phyloP scores from a whole-genome alignment of 1,140 invertebrate genomes.

The Bombus polaris region DNA sequence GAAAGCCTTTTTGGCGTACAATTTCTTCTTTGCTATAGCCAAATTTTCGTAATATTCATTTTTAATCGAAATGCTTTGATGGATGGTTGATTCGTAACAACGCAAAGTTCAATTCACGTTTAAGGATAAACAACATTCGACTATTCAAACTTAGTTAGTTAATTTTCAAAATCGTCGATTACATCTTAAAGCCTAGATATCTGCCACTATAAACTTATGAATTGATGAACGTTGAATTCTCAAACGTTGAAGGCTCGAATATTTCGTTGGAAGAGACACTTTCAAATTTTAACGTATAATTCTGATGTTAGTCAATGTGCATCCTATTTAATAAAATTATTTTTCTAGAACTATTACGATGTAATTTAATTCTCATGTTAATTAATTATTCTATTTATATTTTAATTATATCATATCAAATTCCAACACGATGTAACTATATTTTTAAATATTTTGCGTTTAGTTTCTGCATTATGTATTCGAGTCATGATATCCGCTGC shows the following conservation, averaged over 20 bases:
- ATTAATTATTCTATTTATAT: background rate
- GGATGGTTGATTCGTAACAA: slow-evolving; percentile 17
- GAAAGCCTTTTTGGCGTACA: slow-evolving; percentile 17
- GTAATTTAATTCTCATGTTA: background rate
- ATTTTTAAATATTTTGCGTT: background rate
- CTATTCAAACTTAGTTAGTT: background rate
- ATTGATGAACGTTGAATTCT: slow-evolving; percentile 24
- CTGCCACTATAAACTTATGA: background rate
- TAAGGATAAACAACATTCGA: background rate
- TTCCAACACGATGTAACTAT: background rate
- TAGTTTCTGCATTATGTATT: background rate
- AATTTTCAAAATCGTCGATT: background rate
- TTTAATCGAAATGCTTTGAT: background rate
- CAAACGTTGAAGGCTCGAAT: slow-evolving; percentile 7
- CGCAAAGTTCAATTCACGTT: slow-evolving; percentile 2
- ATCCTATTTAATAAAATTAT: background rate
- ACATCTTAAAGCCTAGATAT: slow-evolving; percentile 17
- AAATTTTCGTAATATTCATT: background rate
- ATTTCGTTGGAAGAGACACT: slow-evolving; percentile 32
- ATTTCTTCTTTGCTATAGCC: background rate
- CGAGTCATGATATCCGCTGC: background rate
- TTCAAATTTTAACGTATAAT: background rate
- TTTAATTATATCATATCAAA: background rate
- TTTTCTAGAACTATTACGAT: background rate
- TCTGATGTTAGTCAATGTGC: background rate